Percentiles rank a stretch among this genome's conserved stretches.
Conservation (phyloP, 2,113 vertebrate species). For the Crotalus horridus region DNA sequence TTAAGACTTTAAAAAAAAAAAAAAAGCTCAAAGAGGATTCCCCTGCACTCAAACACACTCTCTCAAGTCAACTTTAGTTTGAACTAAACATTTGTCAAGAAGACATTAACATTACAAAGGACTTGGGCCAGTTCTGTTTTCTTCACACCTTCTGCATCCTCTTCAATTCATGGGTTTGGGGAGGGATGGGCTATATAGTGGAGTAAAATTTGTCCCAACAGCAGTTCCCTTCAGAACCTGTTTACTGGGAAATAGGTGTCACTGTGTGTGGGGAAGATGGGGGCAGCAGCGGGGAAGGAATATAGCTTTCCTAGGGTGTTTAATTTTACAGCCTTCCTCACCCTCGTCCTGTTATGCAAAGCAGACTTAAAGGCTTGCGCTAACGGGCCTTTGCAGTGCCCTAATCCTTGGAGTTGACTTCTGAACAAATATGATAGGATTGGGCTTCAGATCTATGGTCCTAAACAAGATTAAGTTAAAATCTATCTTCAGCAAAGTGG, state of each 20-base stretch:
- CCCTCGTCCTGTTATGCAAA: background rate
- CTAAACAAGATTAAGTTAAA: background rate
- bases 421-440: background rate
- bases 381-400: background rate
- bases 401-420: background rate
- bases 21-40: conserved; percentile 51
- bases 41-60: background rate
- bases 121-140: conserved; percentile 60
- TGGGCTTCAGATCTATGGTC: background rate
- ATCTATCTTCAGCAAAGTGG: background rate
- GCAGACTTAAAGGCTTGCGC: background rate
- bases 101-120: conserved; percentile 77
- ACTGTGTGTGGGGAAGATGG: background rate
- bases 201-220: conserved; percentile 51
- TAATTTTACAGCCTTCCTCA: background rate
- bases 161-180: conserved; percentile 1
- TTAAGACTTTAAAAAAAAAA: conserved; percentile 14
- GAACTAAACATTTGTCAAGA: conserved; percentile 53
- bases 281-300: too few species aligned
- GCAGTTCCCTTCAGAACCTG: background rate
- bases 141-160: conserved; percentile 55
- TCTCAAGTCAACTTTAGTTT: conserved; percentile 39
- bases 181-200: conserved; percentile 24
- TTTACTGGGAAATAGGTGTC: background rate
- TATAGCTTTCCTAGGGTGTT: background rate